Conservation (phyloP, 2,888 invertebrate genomes). For the Trichopoda pennipes region DNA sequence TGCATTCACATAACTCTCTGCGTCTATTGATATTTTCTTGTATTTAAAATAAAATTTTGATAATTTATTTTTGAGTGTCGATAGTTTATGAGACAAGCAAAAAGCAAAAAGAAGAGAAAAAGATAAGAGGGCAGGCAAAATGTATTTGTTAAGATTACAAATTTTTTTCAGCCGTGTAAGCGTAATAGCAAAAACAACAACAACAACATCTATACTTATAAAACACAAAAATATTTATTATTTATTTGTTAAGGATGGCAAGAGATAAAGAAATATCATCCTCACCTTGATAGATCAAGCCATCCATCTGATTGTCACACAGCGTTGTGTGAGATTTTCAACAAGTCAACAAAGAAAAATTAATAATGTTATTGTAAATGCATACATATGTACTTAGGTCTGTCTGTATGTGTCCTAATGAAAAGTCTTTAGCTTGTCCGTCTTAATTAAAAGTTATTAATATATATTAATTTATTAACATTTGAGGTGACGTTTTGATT, state of each 20-base stretch:
- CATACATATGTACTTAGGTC: too few relatives aligned
- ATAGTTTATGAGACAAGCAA: too few relatives aligned
- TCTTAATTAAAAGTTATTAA: conserved; percentile 22
- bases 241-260: conserved; percentile 4
- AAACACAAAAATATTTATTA: conserved; percentile 1
- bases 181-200: not conserved
- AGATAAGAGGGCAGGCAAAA: too few relatives aligned
- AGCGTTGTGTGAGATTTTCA: conserved; percentile 21
- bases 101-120: too few relatives aligned
- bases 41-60: too few relatives aligned
- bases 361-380: not conserved
- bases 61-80: too few relatives aligned
- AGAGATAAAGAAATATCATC: conserved; percentile 17
- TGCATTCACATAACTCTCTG: too few relatives aligned
- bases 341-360: conserved; percentile 18
- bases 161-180: not conserved
- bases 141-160: too few relatives aligned
- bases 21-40: too few relatives aligned
- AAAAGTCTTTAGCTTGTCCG: not conserved
- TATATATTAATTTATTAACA: conserved; percentile 39
- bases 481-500: not conserved
- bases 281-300: not conserved
- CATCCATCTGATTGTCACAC: conserved; percentile 6
- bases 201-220: not conserved
- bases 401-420: not conserved